These are phyloP conservation scores for Hirundichthys speculiger DNA, from an alignment of 2,113 vertebrate genomes.

Conservation along the genomic window DNA sequence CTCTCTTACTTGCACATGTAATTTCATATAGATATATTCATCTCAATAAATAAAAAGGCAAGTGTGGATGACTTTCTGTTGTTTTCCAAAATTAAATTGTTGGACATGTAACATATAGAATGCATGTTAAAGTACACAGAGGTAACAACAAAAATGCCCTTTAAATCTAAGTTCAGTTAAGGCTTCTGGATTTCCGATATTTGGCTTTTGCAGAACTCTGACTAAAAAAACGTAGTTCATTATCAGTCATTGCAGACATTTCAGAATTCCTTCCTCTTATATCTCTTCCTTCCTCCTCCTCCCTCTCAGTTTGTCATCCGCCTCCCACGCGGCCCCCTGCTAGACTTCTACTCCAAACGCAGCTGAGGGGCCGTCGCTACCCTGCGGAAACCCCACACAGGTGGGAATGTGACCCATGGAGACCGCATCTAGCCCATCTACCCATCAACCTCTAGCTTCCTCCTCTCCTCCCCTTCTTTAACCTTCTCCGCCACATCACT, in stretches of 20 bases:
- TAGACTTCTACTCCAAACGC: slow-evolving; percentile 91
- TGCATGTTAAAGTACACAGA: slow-evolving; percentile 60
- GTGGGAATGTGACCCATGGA: slow-evolving; percentile 81
- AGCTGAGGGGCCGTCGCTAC: slow-evolving; percentile 87
- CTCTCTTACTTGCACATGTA: too few relatives aligned
- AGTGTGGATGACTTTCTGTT: slow-evolving; percentile 56
- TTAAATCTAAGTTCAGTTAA: not conserved
- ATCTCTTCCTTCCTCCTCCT: slow-evolving; percentile 58
- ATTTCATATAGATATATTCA: too few relatives aligned
- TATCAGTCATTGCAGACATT: slow-evolving; percentile 43
- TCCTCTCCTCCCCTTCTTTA: slow-evolving; percentile 51
- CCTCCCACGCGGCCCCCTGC: slow-evolving; percentile 95
- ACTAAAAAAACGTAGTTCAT: slow-evolving; percentile 31
- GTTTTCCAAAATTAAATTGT: slow-evolving; percentile 3
- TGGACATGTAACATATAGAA: slow-evolving; percentile 32
- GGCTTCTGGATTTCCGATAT: not conserved
- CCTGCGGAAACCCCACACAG: slow-evolving; percentile 85
- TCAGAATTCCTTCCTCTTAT: slow-evolving; percentile 80
- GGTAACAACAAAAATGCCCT: not conserved
- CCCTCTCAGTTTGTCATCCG: slow-evolving; percentile 73
- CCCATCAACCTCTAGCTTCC: slow-evolving; percentile 65
- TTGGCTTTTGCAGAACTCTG: slow-evolving; percentile 16
- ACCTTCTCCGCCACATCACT: slow-evolving; percentile 62
- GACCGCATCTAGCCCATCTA: slow-evolving; percentile 58
- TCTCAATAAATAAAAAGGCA: not conserved